These are phyloP conservation scores for Characodon lateralis DNA, from an alignment of 2,797 vertebrate genomes.

Conservation along the genomic window DNA sequence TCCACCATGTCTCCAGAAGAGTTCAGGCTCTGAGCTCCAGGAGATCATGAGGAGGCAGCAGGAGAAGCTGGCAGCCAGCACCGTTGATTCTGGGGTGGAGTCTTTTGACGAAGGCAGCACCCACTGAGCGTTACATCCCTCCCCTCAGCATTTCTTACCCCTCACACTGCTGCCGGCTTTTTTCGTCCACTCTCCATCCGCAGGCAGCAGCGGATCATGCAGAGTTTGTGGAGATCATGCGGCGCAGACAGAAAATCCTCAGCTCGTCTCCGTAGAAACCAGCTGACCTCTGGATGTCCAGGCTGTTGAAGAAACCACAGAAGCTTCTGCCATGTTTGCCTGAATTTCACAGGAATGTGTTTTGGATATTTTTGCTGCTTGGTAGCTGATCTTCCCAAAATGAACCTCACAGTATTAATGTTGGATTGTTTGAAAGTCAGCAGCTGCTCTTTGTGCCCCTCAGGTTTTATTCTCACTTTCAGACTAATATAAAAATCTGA, in stretches of 20 bases:
- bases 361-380: conserved; percentile 1
- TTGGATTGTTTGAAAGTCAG: not conserved
- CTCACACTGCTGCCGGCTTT: conserved; percentile 27
- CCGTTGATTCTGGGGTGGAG: conserved; percentile 93
- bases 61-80: conserved; percentile 90
- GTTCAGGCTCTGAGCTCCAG: conserved; percentile 89
- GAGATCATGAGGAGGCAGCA: conserved; percentile 96
- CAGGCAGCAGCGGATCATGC: conserved; percentile 70
- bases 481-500: not conserved
- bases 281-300: conserved; percentile 4
- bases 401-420: conserved; percentile 50
- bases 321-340: conserved; percentile 46
- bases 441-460: conserved; percentile 20
- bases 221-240: conserved; percentile 77
- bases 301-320: not conserved
- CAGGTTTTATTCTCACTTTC: not conserved
- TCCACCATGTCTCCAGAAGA: conserved; percentile 61
- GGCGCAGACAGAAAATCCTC: conserved; percentile 75
- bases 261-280: conserved; percentile 65
- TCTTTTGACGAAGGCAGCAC: conserved; percentile 93
- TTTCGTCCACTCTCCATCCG: conserved; percentile 50
- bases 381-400: conserved; percentile 26
- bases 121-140: conserved; percentile 78
- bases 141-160: not conserved
- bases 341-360: conserved; percentile 28